A percentile compares a stretch with the other conserved stretches of the same genome.
phyloP scores from a whole-genome alignment of 2,888 invertebrate genomes.

The Amphipoea oculea region DNA sequence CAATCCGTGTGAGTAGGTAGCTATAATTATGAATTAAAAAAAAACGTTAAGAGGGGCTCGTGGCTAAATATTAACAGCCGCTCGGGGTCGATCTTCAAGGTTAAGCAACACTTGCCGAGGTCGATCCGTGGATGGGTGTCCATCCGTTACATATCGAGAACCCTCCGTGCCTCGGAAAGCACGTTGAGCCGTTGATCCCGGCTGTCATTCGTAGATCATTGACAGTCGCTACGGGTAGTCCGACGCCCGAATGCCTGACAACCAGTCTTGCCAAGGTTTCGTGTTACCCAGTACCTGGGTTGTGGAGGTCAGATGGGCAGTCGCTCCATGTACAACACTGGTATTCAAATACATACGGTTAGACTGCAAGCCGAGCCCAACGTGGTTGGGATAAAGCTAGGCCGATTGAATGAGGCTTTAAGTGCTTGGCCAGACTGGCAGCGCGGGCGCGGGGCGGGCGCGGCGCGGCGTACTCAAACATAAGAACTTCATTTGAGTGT shows the following conservation, averaged over 20 bases:
- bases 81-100: not conserved
- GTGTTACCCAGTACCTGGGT: not conserved
- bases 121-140: no score
- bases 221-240: not conserved
- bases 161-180: not conserved
- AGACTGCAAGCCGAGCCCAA: not conserved
- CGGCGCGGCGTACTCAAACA: no score
- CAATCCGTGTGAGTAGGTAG: not conserved
- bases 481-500: no score
- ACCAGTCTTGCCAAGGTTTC: not conserved
- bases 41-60: not conserved
- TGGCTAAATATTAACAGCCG: not conserved
- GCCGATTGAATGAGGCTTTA: not conserved
- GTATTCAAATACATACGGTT: not conserved
- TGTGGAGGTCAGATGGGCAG: no score
- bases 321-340: no score
- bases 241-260: not conserved
- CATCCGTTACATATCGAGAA: no score
- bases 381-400: not conserved
- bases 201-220: not conserved
- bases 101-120: no score
- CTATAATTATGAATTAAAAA: not conserved
- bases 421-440: no score
- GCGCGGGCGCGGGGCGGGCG: no score
- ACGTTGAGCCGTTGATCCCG: not conserved